Evolutionary conservation across 2,113 vertebrate species (phyloP).

Genomic region (Pelmatolapia mariae): DNA sequence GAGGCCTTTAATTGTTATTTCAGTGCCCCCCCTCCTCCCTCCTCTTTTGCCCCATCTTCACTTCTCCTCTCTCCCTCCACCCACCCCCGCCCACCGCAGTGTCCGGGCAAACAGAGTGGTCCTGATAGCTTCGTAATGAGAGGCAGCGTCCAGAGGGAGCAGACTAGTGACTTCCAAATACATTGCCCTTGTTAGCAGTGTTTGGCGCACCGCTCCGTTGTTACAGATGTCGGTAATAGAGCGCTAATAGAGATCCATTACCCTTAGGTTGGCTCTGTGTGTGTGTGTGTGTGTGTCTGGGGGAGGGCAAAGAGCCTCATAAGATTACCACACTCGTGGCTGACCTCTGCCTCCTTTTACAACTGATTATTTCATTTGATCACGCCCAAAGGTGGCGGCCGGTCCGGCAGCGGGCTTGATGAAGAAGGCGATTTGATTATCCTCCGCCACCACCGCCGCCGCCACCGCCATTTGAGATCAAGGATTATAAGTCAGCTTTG

Average conservation of each 20-base stretch:
- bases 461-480: background rate
- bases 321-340: slow-evolving; percentile 43
- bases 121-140: slow-evolving; percentile 70
- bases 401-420: background rate
- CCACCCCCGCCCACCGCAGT: background rate
- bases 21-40: slow-evolving; percentile 12
- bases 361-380: slow-evolving; percentile 56
- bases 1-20: slow-evolving; percentile 68
- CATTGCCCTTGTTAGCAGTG: slow-evolving; percentile 75
- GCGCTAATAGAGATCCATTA: slow-evolving; percentile 74
- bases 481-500: slow-evolving; percentile 20
- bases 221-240: slow-evolving; percentile 75
- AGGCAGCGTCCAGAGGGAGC: slow-evolving; percentile 62
- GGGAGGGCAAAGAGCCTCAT: slow-evolving; percentile 28
- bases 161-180: slow-evolving; percentile 69
- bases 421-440: slow-evolving; percentile 28
- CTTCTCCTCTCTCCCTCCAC: background rate
- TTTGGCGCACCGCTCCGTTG: slow-evolving; percentile 63
- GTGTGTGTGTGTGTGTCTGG: background rate
- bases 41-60: slow-evolving; percentile 7
- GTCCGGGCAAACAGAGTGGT: slow-evolving; percentile 61
- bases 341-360: slow-evolving; percentile 48
- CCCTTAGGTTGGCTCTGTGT: slow-evolving; percentile 47
- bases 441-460: background rate
- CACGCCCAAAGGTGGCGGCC: slow-evolving; percentile 46